These are phyloP conservation scores for Pristionchus japonicus DNA, from an alignment of 2,888 invertebrate species.

Conservation along the genomic window DNA sequence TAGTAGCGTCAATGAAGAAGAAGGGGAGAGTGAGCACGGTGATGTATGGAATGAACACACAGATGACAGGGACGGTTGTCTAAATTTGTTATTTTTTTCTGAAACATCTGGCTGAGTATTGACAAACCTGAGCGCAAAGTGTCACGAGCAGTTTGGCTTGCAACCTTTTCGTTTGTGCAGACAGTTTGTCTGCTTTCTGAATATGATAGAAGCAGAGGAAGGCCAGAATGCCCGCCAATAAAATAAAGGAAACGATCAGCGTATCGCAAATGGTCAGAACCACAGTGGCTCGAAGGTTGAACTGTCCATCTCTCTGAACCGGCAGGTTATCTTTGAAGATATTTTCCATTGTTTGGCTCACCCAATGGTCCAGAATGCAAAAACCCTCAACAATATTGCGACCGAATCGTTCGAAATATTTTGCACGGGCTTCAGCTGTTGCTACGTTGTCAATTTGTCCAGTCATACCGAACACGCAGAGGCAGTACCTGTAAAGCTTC, in stretches of 20 bases:
- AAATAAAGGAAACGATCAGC: not conserved
- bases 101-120: no score
- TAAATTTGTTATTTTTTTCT: not conserved
- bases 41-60: slow-evolving; percentile 11
- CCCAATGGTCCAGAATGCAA: not conserved
- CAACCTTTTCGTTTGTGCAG: not conserved
- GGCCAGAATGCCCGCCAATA: not conserved
- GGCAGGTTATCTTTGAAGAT: not conserved
- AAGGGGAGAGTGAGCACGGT: not conserved
- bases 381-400: not conserved
- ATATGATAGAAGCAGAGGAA: not conserved
- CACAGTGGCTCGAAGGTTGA: not conserved
- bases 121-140: not conserved
- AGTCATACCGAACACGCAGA: not conserved
- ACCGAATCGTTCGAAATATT: not conserved
- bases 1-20: not conserved
- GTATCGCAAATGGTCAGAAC: not conserved
- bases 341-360: no score
- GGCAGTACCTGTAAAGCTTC: not conserved
- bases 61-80: not conserved
- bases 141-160: not conserved
- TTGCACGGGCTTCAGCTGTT: not conserved
- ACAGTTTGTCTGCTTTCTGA: not conserved
- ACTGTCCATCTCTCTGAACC: not conserved
- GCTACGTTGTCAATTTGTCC: not conserved